These are phyloP conservation scores for Neotoxoptera formosana DNA, from an alignment of 1,140 invertebrate genomes.

Conservation along the genomic window DNA sequence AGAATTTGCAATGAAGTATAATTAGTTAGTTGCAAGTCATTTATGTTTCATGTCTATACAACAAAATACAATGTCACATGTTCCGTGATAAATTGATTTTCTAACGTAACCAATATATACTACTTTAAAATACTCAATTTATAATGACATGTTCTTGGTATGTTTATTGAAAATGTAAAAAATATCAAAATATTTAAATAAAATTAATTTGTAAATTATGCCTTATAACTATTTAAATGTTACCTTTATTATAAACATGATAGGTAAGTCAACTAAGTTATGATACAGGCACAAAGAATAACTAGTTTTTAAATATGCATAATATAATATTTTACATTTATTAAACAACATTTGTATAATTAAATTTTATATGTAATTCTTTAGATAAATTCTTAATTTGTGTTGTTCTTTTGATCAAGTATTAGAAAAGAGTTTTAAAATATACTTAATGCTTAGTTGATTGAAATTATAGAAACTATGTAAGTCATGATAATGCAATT, in stretches of 20 bases:
- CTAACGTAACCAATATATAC: neutral
- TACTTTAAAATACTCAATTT: neutral
- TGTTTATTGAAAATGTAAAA: slow-evolving; percentile 33
- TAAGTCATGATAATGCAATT: slow-evolving; percentile 24
- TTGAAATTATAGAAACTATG: neutral
- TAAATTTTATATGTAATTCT: neutral
- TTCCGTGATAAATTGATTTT: neutral
- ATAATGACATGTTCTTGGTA: neutral
- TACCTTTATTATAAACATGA: neutral
- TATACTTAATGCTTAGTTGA: neutral
- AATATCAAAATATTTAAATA: neutral
- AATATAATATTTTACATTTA: neutral
- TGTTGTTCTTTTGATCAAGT: neutral
- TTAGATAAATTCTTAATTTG: no score
- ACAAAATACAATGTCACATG: neutral
- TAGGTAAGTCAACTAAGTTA: neutral
- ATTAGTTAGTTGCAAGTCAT: slow-evolving; percentile 6
- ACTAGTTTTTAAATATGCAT: neutral
- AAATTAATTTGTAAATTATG: neutral
- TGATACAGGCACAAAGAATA: neutral
- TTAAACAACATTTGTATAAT: neutral
- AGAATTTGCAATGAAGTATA: neutral
- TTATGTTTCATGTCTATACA: neutral
- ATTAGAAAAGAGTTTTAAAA: neutral
- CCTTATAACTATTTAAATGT: neutral